phyloP scores from a whole-genome alignment of 1,140 invertebrate species.

The Magallana gigas region DNA sequence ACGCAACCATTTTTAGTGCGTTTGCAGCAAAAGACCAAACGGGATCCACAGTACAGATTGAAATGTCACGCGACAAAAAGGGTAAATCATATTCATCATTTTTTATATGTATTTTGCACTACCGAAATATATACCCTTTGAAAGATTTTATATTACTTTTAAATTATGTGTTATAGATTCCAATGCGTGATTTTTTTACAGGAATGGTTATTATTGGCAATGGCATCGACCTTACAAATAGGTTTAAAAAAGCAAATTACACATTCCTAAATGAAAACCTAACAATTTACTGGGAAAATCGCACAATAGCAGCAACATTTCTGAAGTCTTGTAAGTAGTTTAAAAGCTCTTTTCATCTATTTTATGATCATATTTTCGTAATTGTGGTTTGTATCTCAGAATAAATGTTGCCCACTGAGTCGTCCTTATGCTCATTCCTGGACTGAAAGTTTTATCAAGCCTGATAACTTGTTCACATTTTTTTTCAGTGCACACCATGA shows the following conservation, averaged over 20 bases:
- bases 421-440: too few species aligned
- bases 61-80: constrained; percentile 21
- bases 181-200: not conserved
- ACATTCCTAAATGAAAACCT: not conserved
- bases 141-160: too few species aligned
- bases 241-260: not conserved
- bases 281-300: not conserved
- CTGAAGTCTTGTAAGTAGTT: not conserved
- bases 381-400: too few species aligned
- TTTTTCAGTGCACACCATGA: not conserved
- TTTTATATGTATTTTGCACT: too few species aligned
- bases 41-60: constrained; percentile 23
- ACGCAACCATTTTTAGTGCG: constrained; percentile 62
- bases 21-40: constrained; percentile 53
- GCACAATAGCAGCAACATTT: not conserved
- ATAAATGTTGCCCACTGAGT: too few species aligned
- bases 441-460: not conserved
- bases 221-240: not conserved
- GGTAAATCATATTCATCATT: not conserved
- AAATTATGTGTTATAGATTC: too few species aligned
- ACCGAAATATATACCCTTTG: too few species aligned
- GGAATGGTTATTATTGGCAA: constrained; percentile 6
- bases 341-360: too few species aligned
- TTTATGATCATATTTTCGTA: too few species aligned
- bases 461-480: too few species aligned